phyloP scores from a whole-genome alignment of 1,140 invertebrate genomes.

The Drosophila ananassae region DNA sequence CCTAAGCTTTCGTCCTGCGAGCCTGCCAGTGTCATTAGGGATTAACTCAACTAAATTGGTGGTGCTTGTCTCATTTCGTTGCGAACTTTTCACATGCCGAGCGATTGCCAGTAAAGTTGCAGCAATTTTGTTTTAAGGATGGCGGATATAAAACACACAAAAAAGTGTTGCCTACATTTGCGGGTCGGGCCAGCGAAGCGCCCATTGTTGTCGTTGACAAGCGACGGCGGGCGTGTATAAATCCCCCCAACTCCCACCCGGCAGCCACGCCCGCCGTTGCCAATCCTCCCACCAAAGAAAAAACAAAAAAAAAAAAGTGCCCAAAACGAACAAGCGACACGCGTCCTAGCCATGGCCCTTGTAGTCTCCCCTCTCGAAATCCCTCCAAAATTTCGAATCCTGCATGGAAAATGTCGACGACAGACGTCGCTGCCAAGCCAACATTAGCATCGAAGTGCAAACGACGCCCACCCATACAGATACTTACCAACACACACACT shows the following conservation, averaged over 20 bases:
- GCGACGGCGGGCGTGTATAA: conserved; percentile 13
- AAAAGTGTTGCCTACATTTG: conserved; percentile 63
- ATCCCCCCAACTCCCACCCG: conserved; percentile 4
- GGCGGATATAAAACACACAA: conserved; percentile 24
- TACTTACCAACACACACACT: conserved; percentile 39
- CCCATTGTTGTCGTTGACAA: conserved; percentile 53
- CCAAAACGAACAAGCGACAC: conserved; percentile 81
- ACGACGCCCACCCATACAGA: conserved; percentile 74
- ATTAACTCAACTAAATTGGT: conserved; percentile 43
- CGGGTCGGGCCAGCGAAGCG: conserved; percentile 32
- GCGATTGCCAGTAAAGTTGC: conserved; percentile 23
- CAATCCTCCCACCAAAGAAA: conserved; percentile 37
- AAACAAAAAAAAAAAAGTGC: conserved; percentile 39
- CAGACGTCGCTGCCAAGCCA: conserved; percentile 80
- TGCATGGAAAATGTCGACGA: conserved; percentile 75
- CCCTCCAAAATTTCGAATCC: conserved; percentile 7
- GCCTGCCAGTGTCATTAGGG: conserved; percentile 47
- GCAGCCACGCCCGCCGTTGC: conserved; percentile 23
- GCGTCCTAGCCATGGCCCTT: conserved; percentile 56
- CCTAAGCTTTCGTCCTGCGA: conserved; percentile 11
- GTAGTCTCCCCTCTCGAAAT: conserved; percentile 15
- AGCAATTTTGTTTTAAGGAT: conserved; percentile 40
- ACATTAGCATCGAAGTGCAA: conserved; percentile 84
- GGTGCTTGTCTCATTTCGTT: conserved; percentile 28
- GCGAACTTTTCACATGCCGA: conserved; percentile 24